A percentile compares a stretch with the other conserved stretches of the same genome.
phyloP scores from a whole-genome alignment of 2,113 vertebrate species.

The Gambusia holbrooki region DNA sequence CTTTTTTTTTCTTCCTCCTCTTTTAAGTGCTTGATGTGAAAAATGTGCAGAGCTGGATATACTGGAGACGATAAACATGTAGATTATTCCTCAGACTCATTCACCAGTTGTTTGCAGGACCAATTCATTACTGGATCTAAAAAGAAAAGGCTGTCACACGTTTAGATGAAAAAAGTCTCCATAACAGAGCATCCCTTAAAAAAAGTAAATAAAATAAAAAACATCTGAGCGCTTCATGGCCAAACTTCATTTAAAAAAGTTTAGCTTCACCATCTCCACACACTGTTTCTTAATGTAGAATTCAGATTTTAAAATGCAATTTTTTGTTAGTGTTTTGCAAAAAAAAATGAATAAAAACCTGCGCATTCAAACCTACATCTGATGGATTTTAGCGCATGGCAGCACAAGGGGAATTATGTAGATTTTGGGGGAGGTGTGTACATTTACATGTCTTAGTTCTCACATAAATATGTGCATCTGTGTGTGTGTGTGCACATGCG shows the following conservation, averaged over 20 bases:
- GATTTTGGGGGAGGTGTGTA: background rate
- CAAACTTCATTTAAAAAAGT: constrained; percentile 18
- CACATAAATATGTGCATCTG: background rate
- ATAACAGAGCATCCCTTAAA: background rate
- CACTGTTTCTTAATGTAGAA: background rate
- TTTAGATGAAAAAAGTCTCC: background rate
- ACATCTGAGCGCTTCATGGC: background rate
- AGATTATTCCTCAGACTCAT: background rate
- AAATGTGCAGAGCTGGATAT: background rate
- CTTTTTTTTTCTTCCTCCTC: too few species aligned
- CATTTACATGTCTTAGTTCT: background rate
- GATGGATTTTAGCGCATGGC: constrained; percentile 36
- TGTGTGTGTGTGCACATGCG: background rate
- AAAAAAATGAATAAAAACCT: constrained; percentile 8
- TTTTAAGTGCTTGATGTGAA: background rate
- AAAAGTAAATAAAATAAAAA: too few species aligned
- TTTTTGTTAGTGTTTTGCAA: background rate
- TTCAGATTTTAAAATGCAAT: background rate
- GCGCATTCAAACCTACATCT: constrained; percentile 10
- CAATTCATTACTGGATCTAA: constrained; percentile 2
- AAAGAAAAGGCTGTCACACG: background rate
- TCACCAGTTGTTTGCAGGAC: background rate
- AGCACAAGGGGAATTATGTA: constrained; percentile 14
- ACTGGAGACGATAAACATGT: constrained; percentile 1
- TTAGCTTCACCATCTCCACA: background rate